Percentiles rank a stretch among this genome's conserved stretches.
Conservation (phyloP, 2,797 vertebrate species). For the Hirundo rustica region DNA sequence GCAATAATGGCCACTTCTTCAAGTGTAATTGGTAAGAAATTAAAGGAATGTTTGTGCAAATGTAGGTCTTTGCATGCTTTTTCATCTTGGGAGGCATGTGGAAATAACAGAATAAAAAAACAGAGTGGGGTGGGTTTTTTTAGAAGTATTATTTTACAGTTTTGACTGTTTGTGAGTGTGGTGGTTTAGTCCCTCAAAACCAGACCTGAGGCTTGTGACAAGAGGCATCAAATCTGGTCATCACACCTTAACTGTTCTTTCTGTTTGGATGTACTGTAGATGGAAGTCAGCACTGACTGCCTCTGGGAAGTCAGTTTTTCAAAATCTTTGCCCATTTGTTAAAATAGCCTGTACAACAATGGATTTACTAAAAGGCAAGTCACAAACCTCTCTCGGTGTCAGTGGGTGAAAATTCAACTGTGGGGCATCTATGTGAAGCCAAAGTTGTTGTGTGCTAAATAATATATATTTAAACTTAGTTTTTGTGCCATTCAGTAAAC, state of each 20-base stretch:
- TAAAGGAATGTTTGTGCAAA: neutral
- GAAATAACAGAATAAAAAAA: neutral
- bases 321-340: neutral
- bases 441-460: neutral
- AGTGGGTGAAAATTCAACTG: neutral
- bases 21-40: conserved; percentile 37
- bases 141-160: neutral
- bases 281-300: neutral
- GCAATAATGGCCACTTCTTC: neutral
- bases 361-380: neutral
- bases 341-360: neutral
- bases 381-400: neutral
- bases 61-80: neutral
- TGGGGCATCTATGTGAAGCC: neutral
- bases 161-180: neutral
- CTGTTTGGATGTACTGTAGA: neutral
- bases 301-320: neutral
- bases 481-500: neutral
- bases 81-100: neutral
- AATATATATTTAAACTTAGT: neutral
- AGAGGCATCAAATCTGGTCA: neutral
- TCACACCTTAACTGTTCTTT: neutral
- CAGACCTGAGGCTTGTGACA: neutral
- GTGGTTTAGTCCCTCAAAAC: neutral
- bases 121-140: neutral